These are phyloP conservation scores for Halichoeres trimaculatus DNA, from an alignment of 2,113 vertebrate species.

Conservation along the genomic window DNA sequence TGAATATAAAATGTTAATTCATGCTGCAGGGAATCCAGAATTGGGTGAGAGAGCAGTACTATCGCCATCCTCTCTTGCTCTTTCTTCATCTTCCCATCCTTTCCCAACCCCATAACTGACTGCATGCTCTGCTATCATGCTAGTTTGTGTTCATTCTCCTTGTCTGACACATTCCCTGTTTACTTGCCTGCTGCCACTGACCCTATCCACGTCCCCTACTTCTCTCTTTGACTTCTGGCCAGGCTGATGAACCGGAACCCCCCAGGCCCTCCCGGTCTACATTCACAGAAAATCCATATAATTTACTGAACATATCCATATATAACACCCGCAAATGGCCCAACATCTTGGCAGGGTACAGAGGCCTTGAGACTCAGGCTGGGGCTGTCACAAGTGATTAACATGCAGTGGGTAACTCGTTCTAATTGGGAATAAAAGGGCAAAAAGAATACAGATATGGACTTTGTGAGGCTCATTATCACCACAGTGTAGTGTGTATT, in stretches of 20 bases:
- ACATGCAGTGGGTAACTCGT: constrained; percentile 53
- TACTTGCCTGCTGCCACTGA: constrained; percentile 43
- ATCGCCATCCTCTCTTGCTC: constrained; percentile 50
- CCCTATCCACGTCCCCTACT: constrained; percentile 30
- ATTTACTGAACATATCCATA: constrained; percentile 61
- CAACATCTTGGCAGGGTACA: constrained; percentile 10
- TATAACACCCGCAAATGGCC: constrained; percentile 44
- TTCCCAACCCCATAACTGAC: constrained; percentile 48
- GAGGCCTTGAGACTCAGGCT: constrained; percentile 43
- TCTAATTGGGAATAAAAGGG: constrained; percentile 67
- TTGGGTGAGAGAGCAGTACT: constrained; percentile 69
- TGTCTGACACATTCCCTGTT: constrained; percentile 55
- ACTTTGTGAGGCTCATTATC: constrained; percentile 57
- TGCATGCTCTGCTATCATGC: constrained; percentile 34
- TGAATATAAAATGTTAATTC: constrained; percentile 84
- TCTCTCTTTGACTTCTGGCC: constrained; percentile 32
- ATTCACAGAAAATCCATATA: constrained; percentile 46
- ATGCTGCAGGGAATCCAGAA: constrained; percentile 73
- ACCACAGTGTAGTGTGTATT: constrained; percentile 36
- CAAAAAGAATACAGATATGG: constrained; percentile 32
- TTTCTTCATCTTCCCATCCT: constrained; percentile 28
- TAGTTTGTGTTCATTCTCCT: constrained; percentile 42
- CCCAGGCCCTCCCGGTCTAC: constrained; percentile 34
- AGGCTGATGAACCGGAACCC: constrained; percentile 52
- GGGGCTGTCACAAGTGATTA: constrained; percentile 74